Base-by-base conservation (phyloP, 2,888 invertebrate species). In the Lycaena phlaeas region DNA sequence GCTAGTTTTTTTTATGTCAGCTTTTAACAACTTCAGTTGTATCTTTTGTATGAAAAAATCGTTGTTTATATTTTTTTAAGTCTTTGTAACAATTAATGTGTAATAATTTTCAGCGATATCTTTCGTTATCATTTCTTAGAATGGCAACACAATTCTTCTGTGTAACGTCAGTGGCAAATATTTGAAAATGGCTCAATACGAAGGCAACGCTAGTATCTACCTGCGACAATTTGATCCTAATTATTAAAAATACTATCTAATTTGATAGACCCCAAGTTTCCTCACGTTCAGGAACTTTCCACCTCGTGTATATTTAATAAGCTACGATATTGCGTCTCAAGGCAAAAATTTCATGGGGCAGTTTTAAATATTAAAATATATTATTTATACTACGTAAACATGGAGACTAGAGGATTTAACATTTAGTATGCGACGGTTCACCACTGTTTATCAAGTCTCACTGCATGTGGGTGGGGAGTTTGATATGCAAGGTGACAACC, bases 331-430 rank as follows among this genome's bases (percentile, higher is more conserved):
- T 18, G 22, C 34, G 11, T 34, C 9, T 22, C 4, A 4, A 18
- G 11, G 34, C 17, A 31, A 31, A 11, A 7, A 11, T 4, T 34
- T 22, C 3, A 14, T 22, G 22, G 14, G 34, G 34, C 34, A 34
- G 34, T 7, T 34, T 22, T 12, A 29, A 14, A 18, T 34, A 34
- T 7, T 34, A 22, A 18, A 34, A 18, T 22, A 34, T 22, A 22
- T 4, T 12, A 34, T 34, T 18, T 30, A 18, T 22, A 9, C 34
- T 34, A 34, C 9, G 22, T 15, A 4, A 34, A 11, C 9, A 34
- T 11, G 12, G 22, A 34, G 34, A 34, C 34, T 34, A 34, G 34
- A 34, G n/a, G 22, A 34, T 34, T 34, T n/a, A 14, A 34, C 11
- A 17, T 31, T 31, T 18, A 31, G 17, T 34, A 18, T 34, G 22